Percentiles rank a stretch among this genome's conserved stretches.
These are phyloP conservation scores for Piprites chloris DNA, from an alignment of 2,113 vertebrate species.

Conservation along the genomic window DNA sequence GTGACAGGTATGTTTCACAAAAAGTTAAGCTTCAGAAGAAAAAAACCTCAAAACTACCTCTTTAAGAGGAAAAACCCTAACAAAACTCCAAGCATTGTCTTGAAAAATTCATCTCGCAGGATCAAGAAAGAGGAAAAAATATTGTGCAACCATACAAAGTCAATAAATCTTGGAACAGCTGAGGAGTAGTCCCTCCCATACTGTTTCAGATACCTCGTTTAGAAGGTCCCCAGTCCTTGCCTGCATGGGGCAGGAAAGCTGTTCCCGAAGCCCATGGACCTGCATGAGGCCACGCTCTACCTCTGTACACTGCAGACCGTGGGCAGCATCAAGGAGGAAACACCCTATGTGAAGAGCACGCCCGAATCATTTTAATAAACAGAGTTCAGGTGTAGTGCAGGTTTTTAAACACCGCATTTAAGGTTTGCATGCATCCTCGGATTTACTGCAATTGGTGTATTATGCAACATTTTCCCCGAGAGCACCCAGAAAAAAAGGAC, in stretches of 20 bases:
- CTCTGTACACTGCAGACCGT: not conserved
- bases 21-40: not conserved
- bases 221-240: not conserved
- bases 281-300: accelerated
- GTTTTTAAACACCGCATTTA: not conserved
- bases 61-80: not conserved
- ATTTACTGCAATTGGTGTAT: not conserved
- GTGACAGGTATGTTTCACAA: not conserved
- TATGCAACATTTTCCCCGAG: not conserved
- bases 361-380: not conserved
- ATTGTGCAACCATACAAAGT: not conserved
- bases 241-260: not conserved
- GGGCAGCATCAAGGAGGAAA: not conserved
- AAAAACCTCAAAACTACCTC: not conserved
- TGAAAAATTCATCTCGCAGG: not conserved
- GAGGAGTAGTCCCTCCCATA: not conserved
- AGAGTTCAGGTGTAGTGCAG: not conserved
- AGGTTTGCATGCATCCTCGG: not conserved
- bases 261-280: not conserved
- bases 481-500: not conserved
- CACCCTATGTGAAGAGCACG: not conserved
- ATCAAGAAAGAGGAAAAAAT: not conserved
- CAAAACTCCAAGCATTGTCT: not conserved
- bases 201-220: not conserved
- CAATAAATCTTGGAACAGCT: not conserved